Evolutionary conservation across 2,113 vertebrate species (phyloP).

Genomic region (Fukomys damarensis): DNA sequence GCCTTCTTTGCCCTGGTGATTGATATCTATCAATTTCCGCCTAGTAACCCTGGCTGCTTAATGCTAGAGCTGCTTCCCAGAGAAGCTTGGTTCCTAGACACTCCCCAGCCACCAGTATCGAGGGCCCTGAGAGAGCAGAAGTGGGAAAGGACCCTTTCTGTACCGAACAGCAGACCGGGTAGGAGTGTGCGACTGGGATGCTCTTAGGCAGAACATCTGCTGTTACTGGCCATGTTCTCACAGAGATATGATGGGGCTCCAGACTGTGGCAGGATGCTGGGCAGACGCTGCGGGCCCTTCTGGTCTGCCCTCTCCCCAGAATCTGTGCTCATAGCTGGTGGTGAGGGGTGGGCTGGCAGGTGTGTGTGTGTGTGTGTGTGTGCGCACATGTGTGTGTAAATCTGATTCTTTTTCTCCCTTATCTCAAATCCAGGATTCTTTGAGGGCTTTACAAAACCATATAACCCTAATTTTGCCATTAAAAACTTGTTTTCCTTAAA

Average conservation of each 20-base stretch:
- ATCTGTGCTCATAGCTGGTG: neutral
- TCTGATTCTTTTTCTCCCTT: neutral
- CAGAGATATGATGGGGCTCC: no score
- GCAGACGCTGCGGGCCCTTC: no score
- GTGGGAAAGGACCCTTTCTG: neutral
- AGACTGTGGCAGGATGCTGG: no score
- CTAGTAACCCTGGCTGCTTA: neutral
- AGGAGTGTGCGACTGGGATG: no score
- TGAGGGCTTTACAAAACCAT: neutral
- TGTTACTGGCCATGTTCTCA: no score
- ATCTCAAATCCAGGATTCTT: neutral
- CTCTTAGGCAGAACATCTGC: no score
- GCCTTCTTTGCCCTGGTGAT: neutral
- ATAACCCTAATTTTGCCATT: neutral
- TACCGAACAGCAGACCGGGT: neutral
- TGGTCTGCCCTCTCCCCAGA: no score
- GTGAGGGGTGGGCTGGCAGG: neutral
- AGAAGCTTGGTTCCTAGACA: neutral
- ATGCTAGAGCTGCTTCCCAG: neutral
- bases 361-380: neutral
- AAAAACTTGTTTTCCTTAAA: neutral
- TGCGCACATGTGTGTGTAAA: no score
- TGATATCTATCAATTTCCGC: neutral
- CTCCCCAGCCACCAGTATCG: neutral
- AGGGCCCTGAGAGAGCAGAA: neutral